phyloP scores from a whole-genome alignment of 2,797 vertebrate genomes.

The Sebastes paucispinis region DNA sequence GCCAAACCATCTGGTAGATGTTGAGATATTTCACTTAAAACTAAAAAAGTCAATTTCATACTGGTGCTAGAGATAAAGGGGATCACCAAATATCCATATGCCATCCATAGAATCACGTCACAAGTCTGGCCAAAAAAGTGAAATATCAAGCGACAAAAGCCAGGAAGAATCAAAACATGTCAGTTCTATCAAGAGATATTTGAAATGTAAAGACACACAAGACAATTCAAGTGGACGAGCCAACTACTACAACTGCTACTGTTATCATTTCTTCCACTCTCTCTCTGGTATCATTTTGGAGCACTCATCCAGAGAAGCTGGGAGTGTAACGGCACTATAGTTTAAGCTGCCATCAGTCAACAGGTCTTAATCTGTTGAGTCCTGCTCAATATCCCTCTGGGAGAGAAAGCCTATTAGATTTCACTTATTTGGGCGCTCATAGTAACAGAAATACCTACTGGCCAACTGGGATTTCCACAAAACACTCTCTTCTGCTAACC shows the following conservation, averaged over 20 bases:
- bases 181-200: background rate
- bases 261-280: constrained; percentile 17
- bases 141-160: constrained; percentile 11
- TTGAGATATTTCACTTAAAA: background rate
- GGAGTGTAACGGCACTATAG: constrained; percentile 70
- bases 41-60: background rate
- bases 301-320: constrained; percentile 52
- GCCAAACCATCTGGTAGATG: background rate
- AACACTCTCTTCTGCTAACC: constrained; percentile 24
- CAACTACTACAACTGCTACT: constrained; percentile 17
- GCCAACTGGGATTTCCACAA: constrained; percentile 64
- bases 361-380: constrained; percentile 82
- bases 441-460: constrained; percentile 71
- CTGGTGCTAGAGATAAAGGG: background rate
- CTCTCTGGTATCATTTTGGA: constrained; percentile 38
- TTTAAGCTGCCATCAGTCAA: constrained; percentile 80
- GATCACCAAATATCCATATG: background rate
- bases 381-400: constrained; percentile 72
- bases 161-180: background rate
- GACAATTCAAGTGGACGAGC: constrained; percentile 26
- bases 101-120: background rate
- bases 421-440: constrained; percentile 72
- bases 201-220: constrained; percentile 7
- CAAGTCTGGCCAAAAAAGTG: background rate
- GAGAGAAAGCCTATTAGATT: constrained; percentile 76